Conservation (phyloP, 2,888 invertebrate species). For the Lasioglossum lativentre region DNA sequence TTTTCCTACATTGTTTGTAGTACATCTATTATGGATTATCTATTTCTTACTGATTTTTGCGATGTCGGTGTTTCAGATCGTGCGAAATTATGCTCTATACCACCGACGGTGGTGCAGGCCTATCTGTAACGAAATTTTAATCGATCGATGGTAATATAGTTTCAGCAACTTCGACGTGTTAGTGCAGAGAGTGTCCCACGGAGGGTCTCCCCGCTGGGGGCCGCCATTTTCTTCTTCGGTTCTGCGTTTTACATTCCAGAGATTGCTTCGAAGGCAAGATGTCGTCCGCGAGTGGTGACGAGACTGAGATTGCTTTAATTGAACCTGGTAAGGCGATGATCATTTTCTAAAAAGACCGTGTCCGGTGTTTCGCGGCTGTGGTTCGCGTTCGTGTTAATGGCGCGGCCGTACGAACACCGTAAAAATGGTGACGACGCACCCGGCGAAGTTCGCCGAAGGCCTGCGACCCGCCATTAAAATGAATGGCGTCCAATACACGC, state of each 20-base stretch:
- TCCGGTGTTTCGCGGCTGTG: background rate
- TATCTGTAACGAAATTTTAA: constrained; percentile 3
- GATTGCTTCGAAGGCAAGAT: constrained; percentile 66
- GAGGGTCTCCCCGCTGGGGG: constrained; percentile 17
- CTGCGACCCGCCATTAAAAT: constrained; percentile 77
- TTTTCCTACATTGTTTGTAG: no score
- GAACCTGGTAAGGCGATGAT: constrained; percentile 77
- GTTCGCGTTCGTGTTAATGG: background rate
- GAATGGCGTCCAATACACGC: constrained; percentile 71
- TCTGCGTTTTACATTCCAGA: constrained; percentile 68
- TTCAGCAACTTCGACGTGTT: background rate
- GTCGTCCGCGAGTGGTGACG: constrained; percentile 83
- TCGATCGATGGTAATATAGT: constrained; percentile 35
- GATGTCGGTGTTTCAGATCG: no score
- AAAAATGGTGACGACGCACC: constrained; percentile 22
- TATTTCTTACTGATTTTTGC: no score
- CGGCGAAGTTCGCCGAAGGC: constrained; percentile 37
- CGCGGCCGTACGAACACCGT: background rate
- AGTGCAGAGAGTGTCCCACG: background rate
- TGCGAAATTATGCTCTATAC: no score
- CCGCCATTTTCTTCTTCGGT: constrained; percentile 66
- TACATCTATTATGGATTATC: no score
- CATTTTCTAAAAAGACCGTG: constrained; percentile 22
- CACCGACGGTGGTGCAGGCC: no score
- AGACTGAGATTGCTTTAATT: constrained; percentile 76